Evolutionary conservation across 2,797 vertebrate genomes (phyloP).

Genomic region (Pelodytes ibericus): DNA sequence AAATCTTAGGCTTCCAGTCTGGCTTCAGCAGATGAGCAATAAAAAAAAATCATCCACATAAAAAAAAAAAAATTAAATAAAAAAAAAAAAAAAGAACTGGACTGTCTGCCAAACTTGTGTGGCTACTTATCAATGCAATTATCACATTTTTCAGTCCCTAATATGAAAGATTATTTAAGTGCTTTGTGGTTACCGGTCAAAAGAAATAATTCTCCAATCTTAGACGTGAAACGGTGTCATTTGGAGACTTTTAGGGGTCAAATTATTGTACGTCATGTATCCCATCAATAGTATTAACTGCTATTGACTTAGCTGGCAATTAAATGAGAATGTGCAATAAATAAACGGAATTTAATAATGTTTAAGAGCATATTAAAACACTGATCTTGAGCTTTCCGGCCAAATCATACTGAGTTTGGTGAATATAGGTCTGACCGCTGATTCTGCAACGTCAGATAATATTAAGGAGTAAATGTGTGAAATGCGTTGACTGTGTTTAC

Average conservation of each 20-base stretch:
- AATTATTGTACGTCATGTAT: background rate
- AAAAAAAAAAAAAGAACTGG: conserved; percentile 9
- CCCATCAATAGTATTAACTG: background rate
- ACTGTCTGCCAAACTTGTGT: conserved; percentile 40
- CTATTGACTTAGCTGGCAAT: background rate
- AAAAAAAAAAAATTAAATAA: conserved; percentile 14
- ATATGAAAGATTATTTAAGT: background rate
- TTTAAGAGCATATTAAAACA: background rate
- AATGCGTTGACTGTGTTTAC: too few species aligned
- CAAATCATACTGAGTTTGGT: background rate
- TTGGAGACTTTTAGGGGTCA: background rate
- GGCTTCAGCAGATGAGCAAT: conserved; percentile 45
- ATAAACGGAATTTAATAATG: background rate
- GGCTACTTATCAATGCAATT: conserved; percentile 44
- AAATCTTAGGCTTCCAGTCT: conserved; percentile 45
- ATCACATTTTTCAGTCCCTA: conserved; percentile 6
- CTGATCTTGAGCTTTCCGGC: background rate
- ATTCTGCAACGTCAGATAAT: too few species aligned
- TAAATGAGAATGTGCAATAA: background rate
- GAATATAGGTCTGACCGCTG: background rate
- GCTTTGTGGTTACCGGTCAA: conserved; percentile 25
- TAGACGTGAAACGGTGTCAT: conserved; percentile 7
- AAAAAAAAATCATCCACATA: conserved; percentile 37
- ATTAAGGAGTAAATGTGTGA: too few species aligned
- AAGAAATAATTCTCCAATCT: conserved; percentile 4